Evolutionary conservation across 2,113 vertebrate species (phyloP).

Genomic region (Furnarius figulus): DNA sequence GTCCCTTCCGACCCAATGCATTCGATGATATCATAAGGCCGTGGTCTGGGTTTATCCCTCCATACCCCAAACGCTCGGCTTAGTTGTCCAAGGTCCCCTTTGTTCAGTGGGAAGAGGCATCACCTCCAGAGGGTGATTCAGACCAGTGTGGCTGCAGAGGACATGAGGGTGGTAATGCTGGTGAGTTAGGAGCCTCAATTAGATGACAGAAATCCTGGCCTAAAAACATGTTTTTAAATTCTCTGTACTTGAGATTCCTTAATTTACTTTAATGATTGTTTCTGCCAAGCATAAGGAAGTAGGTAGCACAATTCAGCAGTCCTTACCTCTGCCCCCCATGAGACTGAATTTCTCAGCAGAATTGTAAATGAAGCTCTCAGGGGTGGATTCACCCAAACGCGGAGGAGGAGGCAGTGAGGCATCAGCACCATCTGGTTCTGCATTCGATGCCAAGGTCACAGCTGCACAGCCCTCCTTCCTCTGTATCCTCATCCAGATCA

Average conservation of each 20-base stretch:
- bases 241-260: not conserved
- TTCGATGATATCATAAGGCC: not conserved
- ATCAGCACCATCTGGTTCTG: not conserved
- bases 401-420: not conserved
- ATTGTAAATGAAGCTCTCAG: not conserved
- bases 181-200: not conserved
- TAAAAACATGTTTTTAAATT: not conserved
- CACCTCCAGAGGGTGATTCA: not conserved
- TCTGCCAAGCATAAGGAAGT: not conserved
- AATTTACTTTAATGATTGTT: not conserved
- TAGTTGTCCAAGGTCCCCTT: not conserved
- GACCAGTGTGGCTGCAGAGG: not conserved
- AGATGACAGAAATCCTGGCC: not conserved
- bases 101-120: not conserved
- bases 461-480: not conserved
- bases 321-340: not conserved
- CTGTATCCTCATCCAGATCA: not conserved
- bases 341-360: not conserved
- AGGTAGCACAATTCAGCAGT: not conserved
- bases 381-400: not conserved
- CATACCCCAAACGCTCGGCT: rapidly evolving
- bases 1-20: not conserved
- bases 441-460: not conserved
- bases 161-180: rapidly evolving
- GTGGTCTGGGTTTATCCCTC: not conserved